These are phyloP conservation scores for Corvus cornix DNA, from an alignment of 2,113 vertebrate species.

Conservation along the genomic window DNA sequence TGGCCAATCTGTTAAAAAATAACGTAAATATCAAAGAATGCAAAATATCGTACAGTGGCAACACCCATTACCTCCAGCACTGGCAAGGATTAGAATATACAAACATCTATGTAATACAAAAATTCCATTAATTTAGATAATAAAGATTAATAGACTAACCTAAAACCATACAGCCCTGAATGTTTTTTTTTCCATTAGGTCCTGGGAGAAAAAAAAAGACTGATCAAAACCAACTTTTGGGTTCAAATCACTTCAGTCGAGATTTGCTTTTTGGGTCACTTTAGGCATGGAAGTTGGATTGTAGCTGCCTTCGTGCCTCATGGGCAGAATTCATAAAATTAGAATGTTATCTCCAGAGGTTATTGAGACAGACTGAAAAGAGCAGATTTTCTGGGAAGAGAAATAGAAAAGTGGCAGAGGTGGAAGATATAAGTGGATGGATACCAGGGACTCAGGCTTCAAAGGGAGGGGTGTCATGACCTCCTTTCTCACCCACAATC, in stretches of 20 bases:
- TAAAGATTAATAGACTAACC: slow-evolving; percentile 44
- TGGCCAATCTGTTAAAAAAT: slow-evolving; percentile 16
- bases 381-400: not conserved
- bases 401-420: not conserved
- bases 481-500: not conserved
- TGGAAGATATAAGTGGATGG: not conserved
- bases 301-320: not conserved
- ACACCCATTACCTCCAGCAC: slow-evolving; percentile 59
- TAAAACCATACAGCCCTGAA: not conserved
- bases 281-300: not conserved
- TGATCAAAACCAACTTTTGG: not conserved
- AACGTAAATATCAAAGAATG: slow-evolving; percentile 54
- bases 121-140: slow-evolving; percentile 56
- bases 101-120: slow-evolving; percentile 44
- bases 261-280: not conserved
- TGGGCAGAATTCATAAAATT: not conserved
- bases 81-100: slow-evolving; percentile 37
- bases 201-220: not conserved
- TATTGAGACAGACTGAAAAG: not conserved
- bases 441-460: not conserved
- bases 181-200: not conserved
- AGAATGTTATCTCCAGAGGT: not conserved
- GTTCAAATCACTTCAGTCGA: not conserved
- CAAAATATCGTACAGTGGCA: slow-evolving; percentile 8
- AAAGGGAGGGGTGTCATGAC: not conserved